Percentiles rank a stretch among this genome's conserved stretches.
Evolutionary conservation across 37 sponge, comb jelly and placozoan genomes (phyloP).

Genomic region (Geodia barretti): DNA sequence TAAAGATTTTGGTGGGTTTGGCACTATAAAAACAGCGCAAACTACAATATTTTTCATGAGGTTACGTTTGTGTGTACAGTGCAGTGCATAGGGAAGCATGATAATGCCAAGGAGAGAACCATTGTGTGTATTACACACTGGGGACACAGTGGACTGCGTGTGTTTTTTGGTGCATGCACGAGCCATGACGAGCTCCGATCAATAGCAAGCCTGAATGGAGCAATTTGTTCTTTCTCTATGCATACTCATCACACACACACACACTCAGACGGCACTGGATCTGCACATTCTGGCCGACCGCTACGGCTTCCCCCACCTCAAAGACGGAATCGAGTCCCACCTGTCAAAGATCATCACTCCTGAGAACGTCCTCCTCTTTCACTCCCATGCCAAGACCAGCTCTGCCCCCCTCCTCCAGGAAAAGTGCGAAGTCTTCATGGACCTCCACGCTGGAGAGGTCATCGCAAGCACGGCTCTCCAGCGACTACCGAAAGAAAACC

Average conservation of each 20-base stretch:
- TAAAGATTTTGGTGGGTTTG: too few species aligned
- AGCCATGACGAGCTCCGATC: too few species aligned
- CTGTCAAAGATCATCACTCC: neutral
- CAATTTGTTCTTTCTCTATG: neutral
- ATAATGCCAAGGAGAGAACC: too few species aligned
- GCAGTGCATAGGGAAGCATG: too few species aligned
- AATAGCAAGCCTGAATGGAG: too few species aligned
- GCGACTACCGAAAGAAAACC: conserved; percentile 11
- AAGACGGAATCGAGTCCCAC: neutral
- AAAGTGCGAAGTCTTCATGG: conserved; percentile 4
- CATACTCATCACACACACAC: too few species aligned
- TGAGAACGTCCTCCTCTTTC: conserved; percentile 13
- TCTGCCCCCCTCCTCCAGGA: neutral
- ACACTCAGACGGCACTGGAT: conserved; percentile 30
- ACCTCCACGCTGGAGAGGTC: conserved; percentile 1
- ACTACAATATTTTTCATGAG: too few species aligned
- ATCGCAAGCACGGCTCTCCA: conserved; percentile 4
- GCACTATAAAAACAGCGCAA: too few species aligned
- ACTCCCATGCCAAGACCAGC: conserved; percentile 7
- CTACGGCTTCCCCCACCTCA: conserved; percentile 5
- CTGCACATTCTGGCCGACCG: conserved; percentile 20
- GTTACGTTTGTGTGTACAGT: too few species aligned
- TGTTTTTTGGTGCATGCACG: too few species aligned
- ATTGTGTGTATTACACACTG: too few species aligned
- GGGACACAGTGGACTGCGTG: too few species aligned